Evolutionary conservation across 2,888 invertebrate species (phyloP).

Genomic region (Scelioninae gen. 1): DNA sequence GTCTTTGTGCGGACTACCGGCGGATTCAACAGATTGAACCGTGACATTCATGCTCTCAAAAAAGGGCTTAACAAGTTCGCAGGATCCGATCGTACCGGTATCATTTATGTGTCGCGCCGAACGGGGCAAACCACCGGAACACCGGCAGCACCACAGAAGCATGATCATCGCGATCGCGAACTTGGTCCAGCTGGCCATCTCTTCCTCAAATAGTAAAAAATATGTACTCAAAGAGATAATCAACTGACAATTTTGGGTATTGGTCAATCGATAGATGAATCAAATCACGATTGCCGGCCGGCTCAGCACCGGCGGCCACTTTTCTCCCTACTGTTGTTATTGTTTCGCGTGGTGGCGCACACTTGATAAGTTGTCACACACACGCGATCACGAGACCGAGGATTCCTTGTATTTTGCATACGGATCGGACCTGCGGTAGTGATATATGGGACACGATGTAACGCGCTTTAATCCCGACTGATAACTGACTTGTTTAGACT

Average conservation of each 20-base stretch:
- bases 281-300: constrained; percentile 51
- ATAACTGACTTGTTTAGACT: constrained; percentile 12
- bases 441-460: constrained; percentile 2
- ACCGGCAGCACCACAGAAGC: constrained; percentile 48
- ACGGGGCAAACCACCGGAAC: constrained; percentile 34
- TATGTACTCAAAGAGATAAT: not conserved
- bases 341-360: constrained; percentile 18
- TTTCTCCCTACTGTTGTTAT: constrained; percentile 3
- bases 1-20: constrained; percentile 13
- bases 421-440: constrained; percentile 4
- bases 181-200: constrained; percentile 39
- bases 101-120: constrained; percentile 33
- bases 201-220: not conserved
- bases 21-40: constrained; percentile 11
- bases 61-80: constrained; percentile 56
- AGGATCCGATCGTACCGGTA: constrained; percentile 31
- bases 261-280: not conserved
- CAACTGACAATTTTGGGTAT: constrained; percentile 1
- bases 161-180: constrained; percentile 31
- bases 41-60: constrained; percentile 61
- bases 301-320: constrained; percentile 55
- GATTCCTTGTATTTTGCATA: constrained; percentile 22
- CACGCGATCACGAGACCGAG: constrained; percentile 3
- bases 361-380: constrained; percentile 17
- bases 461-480: constrained; percentile 20